Conservation (phyloP, 2,113 vertebrate species). For the Corythornis vintsioides region DNA sequence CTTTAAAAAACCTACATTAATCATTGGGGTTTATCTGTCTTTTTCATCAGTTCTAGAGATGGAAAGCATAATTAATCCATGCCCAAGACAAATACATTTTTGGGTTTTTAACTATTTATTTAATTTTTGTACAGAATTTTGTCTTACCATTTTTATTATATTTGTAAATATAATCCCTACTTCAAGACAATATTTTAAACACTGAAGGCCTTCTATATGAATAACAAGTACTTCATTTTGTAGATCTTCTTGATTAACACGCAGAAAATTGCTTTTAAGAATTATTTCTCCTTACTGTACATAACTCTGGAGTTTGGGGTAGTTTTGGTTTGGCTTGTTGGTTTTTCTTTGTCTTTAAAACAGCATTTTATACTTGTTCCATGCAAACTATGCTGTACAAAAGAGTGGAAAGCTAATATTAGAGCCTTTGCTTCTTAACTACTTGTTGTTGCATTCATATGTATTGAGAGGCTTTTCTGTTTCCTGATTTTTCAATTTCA, state of each 20-base stretch:
- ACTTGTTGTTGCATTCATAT: not conserved
- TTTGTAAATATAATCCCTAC: not conserved
- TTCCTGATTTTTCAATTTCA: slow-evolving; percentile 58
- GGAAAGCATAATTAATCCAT: not conserved
- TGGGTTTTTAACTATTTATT: not conserved
- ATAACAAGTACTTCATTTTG: not conserved
- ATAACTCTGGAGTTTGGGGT: not conserved
- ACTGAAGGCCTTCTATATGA: not conserved
- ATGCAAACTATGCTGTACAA: not conserved
- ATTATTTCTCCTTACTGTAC: not conserved
- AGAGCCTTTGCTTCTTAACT: not conserved
- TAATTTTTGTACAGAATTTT: not conserved
- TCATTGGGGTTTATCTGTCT: not conserved
- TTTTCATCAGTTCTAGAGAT: not conserved
- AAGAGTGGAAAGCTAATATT: not conserved
- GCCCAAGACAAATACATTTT: not conserved
- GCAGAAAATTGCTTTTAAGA: not conserved
- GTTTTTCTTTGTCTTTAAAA: not conserved
- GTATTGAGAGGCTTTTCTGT: not conserved
- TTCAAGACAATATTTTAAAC: not conserved
- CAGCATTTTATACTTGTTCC: not conserved
- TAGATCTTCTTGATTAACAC: not conserved
- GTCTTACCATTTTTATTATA: not conserved
- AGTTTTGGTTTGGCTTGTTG: not conserved
- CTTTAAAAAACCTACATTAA: not conserved